A percentile compares a stretch with the other conserved stretches of the same genome.
These are phyloP conservation scores for Protodeltote pygarga DNA, from an alignment of 2,888 invertebrate species.

Conservation along the genomic window DNA sequence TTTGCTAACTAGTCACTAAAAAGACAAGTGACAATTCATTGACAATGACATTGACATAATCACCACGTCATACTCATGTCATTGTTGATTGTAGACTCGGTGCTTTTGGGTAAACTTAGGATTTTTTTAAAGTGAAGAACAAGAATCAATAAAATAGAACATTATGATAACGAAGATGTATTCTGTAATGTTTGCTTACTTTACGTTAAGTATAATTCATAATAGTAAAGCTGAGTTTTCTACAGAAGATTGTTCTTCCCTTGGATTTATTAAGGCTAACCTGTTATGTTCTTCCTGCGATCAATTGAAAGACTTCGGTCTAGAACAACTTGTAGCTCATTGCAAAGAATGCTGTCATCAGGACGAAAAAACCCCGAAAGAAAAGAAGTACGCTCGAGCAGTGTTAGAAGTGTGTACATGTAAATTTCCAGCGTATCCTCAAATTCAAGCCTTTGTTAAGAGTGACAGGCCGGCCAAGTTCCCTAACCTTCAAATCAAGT, in stretches of 20 bases:
- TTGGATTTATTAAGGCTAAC: constrained; percentile 95
- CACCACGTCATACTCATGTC: too few relatives aligned
- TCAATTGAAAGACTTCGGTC: constrained; percentile 91
- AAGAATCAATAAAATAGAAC: background rate
- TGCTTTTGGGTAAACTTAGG: too few relatives aligned
- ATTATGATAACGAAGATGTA: constrained; percentile 14
- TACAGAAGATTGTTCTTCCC: constrained; percentile 93
- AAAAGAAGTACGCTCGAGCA: constrained; percentile 95
- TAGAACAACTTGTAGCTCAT: constrained; percentile 89
- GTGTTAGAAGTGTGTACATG: constrained; percentile 98
- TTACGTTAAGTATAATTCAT: constrained; percentile 41
- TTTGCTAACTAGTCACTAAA: too few relatives aligned
- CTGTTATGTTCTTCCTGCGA: constrained; percentile 96
- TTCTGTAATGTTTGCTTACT: constrained; percentile 12
- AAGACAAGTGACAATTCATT: too few relatives aligned
- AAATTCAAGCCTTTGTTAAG: constrained; percentile 99
- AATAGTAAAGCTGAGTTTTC: constrained; percentile 86
- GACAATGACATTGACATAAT: too few relatives aligned
- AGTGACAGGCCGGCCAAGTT: constrained; percentile 96
- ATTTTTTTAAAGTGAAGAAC: too few relatives aligned
- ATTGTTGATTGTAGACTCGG: too few relatives aligned
- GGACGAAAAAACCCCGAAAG: constrained; percentile 89
- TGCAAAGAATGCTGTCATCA: constrained; percentile 94
- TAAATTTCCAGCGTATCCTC: constrained; percentile 99
- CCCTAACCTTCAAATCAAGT: constrained; percentile 96